Base-by-base conservation (phyloP, 1,140 invertebrate genomes). In the Pseudoatta argentina region DNA sequence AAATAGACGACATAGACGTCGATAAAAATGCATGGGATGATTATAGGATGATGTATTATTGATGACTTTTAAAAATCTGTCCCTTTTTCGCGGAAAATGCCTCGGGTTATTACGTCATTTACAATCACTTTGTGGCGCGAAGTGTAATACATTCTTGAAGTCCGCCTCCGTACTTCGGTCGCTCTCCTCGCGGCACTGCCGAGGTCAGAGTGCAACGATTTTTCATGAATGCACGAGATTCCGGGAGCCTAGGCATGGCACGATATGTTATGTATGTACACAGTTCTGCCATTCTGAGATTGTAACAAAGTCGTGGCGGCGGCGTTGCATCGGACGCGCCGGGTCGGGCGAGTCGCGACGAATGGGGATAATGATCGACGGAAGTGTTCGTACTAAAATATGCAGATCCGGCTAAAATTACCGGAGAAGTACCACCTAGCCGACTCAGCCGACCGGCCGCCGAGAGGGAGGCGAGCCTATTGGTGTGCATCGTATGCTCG, bases 311-410 rank as follows among this genome's bases (percentile, higher is more conserved):
- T 81, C 51, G 57, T 59, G 51, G 64, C 72, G 76, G 53, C 57
- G 21, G 72, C 53, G 69, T 75, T 75, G 72, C 72, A 57, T 75
- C 66, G 39, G 66, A 69, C 72, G 66, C 78, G 53, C 67, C 69
- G 48, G 75, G 81, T 39, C 63, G 72, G 48, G n/a, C 64, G 53
- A 88, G 75, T 79, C 85, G 81, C 88, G 18, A 89, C 88, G 87
- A 91, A 73, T 16, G 79, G 44, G 93, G 94, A 95, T 95, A 95
- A 95, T 94, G 93, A 95, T 95, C 94, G 94, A 88, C 94, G 94
- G 94, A 95, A 95, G 94, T 94, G 94, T 94, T 94, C 94, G 94
- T 94, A 94, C 92, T 94, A 95, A 95, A 95, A 95, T 95, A 95
- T 95, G 94, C 94, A 95, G 94, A 94, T 95, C 93, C 93, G 82